Conservation (phyloP, 2,888 invertebrate species). For the Caradrina kadenii region DNA sequence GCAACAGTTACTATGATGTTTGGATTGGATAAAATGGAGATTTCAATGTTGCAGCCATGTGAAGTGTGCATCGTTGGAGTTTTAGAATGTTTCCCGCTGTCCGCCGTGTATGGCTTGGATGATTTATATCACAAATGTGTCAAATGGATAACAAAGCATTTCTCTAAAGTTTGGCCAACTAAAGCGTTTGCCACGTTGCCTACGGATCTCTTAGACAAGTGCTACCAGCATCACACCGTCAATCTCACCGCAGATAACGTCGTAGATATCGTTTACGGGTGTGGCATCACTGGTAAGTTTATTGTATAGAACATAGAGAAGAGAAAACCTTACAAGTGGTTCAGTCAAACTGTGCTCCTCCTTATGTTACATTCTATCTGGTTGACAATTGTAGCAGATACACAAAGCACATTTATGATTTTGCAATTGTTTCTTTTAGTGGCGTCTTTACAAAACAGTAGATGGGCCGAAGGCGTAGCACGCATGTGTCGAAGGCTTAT, state of each 20-base stretch:
- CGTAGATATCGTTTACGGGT: conserved; percentile 95
- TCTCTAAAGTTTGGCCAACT: conserved; percentile 96
- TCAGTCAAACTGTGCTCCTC: background rate
- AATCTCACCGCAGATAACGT: conserved; percentile 95
- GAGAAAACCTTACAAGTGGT: background rate
- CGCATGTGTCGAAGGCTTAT: conserved; percentile 94
- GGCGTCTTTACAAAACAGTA: conserved; percentile 93
- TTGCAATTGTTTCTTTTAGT: conserved; percentile 66
- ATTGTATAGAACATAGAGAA: background rate
- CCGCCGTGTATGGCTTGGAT: conserved; percentile 96
- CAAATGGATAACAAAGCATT: conserved; percentile 96
- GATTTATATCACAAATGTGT: conserved; percentile 96
- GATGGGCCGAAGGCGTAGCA: conserved; percentile 96
- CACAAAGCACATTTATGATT: background rate
- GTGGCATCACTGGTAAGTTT: conserved; percentile 92
- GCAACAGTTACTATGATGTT: background rate
- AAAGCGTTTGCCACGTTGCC: conserved; percentile 96
- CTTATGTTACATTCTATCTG: background rate
- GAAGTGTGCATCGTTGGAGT: conserved; percentile 96
- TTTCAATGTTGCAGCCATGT: conserved; percentile 93
- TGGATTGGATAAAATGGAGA: background rate
- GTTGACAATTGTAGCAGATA: background rate
- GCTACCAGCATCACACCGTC: conserved; percentile 95
- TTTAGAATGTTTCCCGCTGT: conserved; percentile 96
- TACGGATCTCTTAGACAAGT: conserved; percentile 95